Base-by-base conservation (phyloP, 2,888 invertebrate genomes). In the Alitta virens region DNA sequence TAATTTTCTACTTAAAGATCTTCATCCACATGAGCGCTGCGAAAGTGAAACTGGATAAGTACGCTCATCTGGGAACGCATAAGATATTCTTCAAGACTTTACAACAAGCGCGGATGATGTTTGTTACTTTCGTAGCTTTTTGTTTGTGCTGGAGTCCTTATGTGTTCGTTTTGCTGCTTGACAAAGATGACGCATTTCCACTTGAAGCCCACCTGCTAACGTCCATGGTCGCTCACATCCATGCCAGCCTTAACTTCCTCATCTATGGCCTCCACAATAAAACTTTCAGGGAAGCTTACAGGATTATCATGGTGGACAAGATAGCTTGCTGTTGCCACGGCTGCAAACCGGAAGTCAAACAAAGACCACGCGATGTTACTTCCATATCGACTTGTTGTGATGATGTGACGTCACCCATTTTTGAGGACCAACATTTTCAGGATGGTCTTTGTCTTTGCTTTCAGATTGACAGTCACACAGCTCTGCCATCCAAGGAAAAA, bases 111-210 rank as follows among this genome's bases (percentile, higher is more conserved):
- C 67, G 68, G 21, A 72, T 73, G 2, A 58, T 76, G 58, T 73
- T 74, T 53, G 63, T 72, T 18, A 74, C 75, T 50, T 76, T 74
- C 55, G 64, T 71, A 1, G 71, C 71, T 7, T 76, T 75, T 58
- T 42, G 68, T 1, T 54, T 64, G 21, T 75, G 75, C 57, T 76
- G 76, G 76, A 61, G 69, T 7, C 76, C 76, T 1, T 76, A 75
- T 60, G 70, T 71, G 18, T 25, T 72, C 5, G 57, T 76, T 7
- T 68, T 76, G 26, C 69, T 73, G 3, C 23, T 69, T 1, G 75
- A 75, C 56, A 58, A 46, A 5, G 18, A 69, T 9, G 69, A 76
- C 63, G 63, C 58, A 1, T 74, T 65, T 54, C 62, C 72, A 0
- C 68, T 68, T 46, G 68, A 66, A 55, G 61, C 71, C 5, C 75